These are phyloP conservation scores for Glyptemys insculpta DNA, from an alignment of 2,797 vertebrate species.

Conservation along the genomic window DNA sequence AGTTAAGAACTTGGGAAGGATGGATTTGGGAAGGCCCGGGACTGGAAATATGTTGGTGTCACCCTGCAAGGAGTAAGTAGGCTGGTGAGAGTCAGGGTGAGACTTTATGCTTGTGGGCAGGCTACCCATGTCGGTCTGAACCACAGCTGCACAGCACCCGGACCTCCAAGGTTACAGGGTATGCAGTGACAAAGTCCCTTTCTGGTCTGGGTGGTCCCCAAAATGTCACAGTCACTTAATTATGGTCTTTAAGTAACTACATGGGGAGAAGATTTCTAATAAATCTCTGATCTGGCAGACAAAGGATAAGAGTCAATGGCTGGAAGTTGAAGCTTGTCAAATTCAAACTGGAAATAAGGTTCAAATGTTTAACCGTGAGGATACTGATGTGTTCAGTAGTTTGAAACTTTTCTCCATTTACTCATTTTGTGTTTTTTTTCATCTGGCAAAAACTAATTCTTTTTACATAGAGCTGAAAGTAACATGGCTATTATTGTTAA, in stretches of 20 bases:
- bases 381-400: neutral
- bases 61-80: neutral
- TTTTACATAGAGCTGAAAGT: neutral
- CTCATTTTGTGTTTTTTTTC: neutral
- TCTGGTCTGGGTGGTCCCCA: neutral
- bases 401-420: neutral
- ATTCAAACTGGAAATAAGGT: neutral
- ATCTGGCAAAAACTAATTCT: neutral
- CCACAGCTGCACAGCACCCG: neutral
- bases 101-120: neutral
- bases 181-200: neutral
- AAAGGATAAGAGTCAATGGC: neutral
- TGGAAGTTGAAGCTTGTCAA: neutral
- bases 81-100: neutral
- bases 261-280: too few species aligned
- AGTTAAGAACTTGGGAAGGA: neutral
- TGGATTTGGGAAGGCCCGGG: neutral
- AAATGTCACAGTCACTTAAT: neutral
- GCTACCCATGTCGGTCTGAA: neutral
- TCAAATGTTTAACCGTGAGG: neutral
- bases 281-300: neutral
- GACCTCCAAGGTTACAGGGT: neutral
- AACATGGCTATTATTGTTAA: neutral
- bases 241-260: neutral
- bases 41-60: neutral